These are phyloP conservation scores for Clarias batrachus DNA, from an alignment of 2,113 vertebrate genomes.

Conservation along the genomic window DNA sequence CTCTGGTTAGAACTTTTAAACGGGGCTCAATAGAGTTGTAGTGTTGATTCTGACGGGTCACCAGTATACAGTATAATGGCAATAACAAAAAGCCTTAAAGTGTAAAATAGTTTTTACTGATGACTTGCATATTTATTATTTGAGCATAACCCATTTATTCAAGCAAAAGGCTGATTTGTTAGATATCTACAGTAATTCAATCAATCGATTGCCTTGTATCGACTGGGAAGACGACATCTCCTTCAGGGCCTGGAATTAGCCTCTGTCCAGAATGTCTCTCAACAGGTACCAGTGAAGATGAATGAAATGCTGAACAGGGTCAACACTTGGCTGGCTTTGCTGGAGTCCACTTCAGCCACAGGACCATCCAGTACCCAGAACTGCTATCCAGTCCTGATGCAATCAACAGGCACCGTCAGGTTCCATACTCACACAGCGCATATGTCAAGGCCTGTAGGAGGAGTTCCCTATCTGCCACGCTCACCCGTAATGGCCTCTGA, in stretches of 20 bases:
- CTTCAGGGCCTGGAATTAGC: slow-evolving; percentile 76
- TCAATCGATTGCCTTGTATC: slow-evolving; percentile 70
- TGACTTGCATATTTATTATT: not conserved
- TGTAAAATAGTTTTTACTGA: not conserved
- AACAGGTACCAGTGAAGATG: slow-evolving; percentile 87
- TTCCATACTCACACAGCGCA: slow-evolving; percentile 30
- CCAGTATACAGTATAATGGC: not conserved
- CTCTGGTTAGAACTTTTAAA: not conserved
- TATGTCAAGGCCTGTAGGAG: slow-evolving; percentile 48
- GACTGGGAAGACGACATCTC: slow-evolving; percentile 78
- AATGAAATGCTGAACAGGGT: slow-evolving; percentile 77
- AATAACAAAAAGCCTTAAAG: not conserved
- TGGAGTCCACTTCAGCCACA: slow-evolving; percentile 65
- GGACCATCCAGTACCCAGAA: slow-evolving; percentile 15
- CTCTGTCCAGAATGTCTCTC: slow-evolving; percentile 78
- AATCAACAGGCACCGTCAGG: slow-evolving; percentile 47
- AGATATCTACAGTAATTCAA: not conserved
- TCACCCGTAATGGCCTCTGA: slow-evolving; percentile 41
- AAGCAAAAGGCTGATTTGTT: not conserved
- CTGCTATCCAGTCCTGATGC: slow-evolving; percentile 48
- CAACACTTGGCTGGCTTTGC: slow-evolving; percentile 67
- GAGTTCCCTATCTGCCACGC: slow-evolving; percentile 53
- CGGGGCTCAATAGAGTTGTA: not conserved
- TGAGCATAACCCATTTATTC: not conserved
- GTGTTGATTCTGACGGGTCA: not conserved